Base-by-base conservation (phyloP, 2,888 invertebrate species). In the Caenorhabditis zanzibari region DNA sequence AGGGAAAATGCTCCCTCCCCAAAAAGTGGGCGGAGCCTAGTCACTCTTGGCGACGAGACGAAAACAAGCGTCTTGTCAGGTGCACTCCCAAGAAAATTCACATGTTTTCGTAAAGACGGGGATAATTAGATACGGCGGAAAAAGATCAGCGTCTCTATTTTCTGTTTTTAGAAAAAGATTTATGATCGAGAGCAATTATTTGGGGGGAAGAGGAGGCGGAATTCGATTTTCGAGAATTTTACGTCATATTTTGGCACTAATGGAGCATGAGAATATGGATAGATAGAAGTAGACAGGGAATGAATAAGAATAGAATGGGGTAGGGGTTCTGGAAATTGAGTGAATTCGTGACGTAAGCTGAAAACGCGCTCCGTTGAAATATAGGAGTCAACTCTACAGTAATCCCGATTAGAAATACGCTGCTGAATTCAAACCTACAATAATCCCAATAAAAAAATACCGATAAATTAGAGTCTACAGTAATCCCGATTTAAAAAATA, bases 61-160 rank as follows among this genome's bases (percentile, higher is more conserved):
- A 75, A 75, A 75, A 75, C 75, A 75, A 64, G 63, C n/a, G n/a
- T 54, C 26, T 54, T 54, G 66, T 75, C 75, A 75, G 75, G 75
- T 66, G 75, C 38, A 54, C 26, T 54, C n/a, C n/a, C n/a, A n/a
- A n/a, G n/a, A 12, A 47, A 16, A 47, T 47, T n/a, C 47, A 44
- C 44, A 44, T 47, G 47, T 47, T 47, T 47, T 47, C 47, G 47
- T 47, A 47, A 19, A 47, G 38, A 19, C n/a, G 19, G 10, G 19
- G n/a, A 7, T 19, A 47, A 19, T 47, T 47, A 19, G 47, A 47
- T 19, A 12, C 1, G 19, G 19, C 6, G 19, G 19, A 14, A 47
- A 49, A 49, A 54, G 54, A 54, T 54, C 54, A 54, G 24, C 54
- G 26, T 54, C 54, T 24, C 26, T 22, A 4, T 2, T 47, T 47